These are phyloP conservation scores for Carassius gibelio DNA, from an alignment of 2,113 vertebrate genomes.

Conservation along the genomic window DNA sequence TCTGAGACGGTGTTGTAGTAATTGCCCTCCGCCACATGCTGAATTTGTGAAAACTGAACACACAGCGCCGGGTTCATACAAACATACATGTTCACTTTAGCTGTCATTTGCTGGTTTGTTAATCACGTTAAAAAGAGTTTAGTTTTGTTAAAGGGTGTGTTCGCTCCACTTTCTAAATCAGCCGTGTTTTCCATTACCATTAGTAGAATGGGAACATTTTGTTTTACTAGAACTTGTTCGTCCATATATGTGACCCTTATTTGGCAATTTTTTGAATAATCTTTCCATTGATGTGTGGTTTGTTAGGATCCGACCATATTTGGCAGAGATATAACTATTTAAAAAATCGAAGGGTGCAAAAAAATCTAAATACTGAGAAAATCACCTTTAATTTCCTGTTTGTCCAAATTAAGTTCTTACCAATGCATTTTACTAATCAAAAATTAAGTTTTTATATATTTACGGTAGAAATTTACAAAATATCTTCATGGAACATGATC, in stretches of 20 bases:
- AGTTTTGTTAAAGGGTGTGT: conserved; percentile 25
- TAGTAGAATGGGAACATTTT: conserved; percentile 2
- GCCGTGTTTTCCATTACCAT: conserved; percentile 1
- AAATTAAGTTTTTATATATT: too few species aligned
- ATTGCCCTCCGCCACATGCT: conserved; percentile 14
- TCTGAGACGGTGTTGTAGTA: conserved; percentile 1
- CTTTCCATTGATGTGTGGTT: too few species aligned
- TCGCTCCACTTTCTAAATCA: neutral
- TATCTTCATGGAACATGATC: too few species aligned
- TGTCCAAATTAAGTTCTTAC: too few species aligned
- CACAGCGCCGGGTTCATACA: neutral
- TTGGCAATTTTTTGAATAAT: too few species aligned
- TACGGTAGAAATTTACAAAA: too few species aligned
- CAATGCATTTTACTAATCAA: too few species aligned
- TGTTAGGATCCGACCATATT: too few species aligned
- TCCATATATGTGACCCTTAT: neutral
- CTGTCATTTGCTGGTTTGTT: conserved; percentile 31
- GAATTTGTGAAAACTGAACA: conserved; percentile 41
- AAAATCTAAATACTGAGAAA: too few species aligned
- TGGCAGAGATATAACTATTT: too few species aligned
- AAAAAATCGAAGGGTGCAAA: too few species aligned
- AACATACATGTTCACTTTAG: conserved; percentile 2
- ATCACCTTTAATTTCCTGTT: too few species aligned
- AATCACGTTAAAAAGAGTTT: conserved; percentile 1
- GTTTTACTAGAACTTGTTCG: neutral